Evolutionary conservation across 2,888 invertebrate species (phyloP), one percentile per base, ranked within the genome.

Genomic region (Platycheirus rosarum): DNA sequence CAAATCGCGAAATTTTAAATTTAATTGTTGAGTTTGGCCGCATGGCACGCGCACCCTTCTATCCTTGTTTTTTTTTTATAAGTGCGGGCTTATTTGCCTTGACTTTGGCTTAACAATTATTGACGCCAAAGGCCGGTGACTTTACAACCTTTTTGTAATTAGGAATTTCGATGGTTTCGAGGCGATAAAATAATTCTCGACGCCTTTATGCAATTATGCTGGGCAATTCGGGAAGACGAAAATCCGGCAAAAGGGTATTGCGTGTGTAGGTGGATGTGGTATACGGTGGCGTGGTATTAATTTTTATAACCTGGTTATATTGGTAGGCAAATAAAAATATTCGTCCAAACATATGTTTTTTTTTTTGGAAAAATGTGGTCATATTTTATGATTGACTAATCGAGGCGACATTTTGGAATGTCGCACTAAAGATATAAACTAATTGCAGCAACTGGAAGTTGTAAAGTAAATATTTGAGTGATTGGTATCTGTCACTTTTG

Each of bases 361-460:
- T 20, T 35, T 26, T 8, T 32, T n/a, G 2, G 4, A 18, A 32
- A 80, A 76, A 62, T 76, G 46, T 76, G 70, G 53, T 62, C 76
- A 18, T 53, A 71, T 76, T 76, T 76, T 80, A 80, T 62, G 76
- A 80, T 48, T 80, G 80, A 76, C 80, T 66, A 71, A 80, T 80
- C 71, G 76, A 23, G 53, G 76, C 53, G 42, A n/a, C n/a, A 66
- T 74, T 69, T 46, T 2, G 20, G 40, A 69, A 63, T 78, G 78
- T 78, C 71, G 77, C 70, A 66, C 53, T 51, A 53, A 53, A 53
- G n/a, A 6, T 3, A 57, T 35, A 14, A 8, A 16, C 35, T 70
- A 71, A 78, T 73, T 78, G 53, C 11, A 20, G 48, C 11, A 16
- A 57, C 53, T 60, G 37, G 13, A 46, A 44, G 66, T 49, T 44